phyloP scores from a whole-genome alignment of 2,888 invertebrate genomes.

The Dexiosoma caninum region DNA sequence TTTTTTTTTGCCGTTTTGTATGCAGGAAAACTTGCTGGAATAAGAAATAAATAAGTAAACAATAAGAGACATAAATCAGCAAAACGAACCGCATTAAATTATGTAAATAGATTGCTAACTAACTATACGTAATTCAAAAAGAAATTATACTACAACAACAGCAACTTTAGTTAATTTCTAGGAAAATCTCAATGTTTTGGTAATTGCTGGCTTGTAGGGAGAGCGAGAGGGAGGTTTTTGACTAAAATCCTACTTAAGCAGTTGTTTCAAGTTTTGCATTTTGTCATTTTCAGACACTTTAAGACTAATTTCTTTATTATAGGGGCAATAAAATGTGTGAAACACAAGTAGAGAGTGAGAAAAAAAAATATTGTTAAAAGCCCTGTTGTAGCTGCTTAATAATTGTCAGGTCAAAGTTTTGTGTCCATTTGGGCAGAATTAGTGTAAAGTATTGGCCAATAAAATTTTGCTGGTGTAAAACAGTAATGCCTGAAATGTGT shows the following conservation, averaged over 20 bases:
- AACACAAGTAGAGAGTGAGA: background rate
- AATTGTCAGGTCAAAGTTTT: background rate
- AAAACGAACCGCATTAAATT: constrained; percentile 17
- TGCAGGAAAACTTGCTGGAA: background rate
- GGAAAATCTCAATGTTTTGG: background rate
- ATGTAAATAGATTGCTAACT: background rate
- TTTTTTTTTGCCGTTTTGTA: no score
- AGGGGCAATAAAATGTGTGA: background rate
- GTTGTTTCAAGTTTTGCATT: constrained; percentile 22
- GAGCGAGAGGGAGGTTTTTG: background rate
- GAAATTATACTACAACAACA: background rate
- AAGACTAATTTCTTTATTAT: background rate
- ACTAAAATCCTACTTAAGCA: constrained; percentile 35
- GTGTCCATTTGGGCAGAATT: background rate
- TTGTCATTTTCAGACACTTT: constrained; percentile 25
- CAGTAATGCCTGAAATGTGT: background rate
- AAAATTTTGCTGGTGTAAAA: background rate
- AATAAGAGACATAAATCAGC: background rate
- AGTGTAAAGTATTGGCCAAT: background rate
- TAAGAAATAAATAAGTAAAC: background rate
- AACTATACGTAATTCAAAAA: background rate
- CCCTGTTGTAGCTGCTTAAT: background rate
- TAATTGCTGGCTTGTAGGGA: background rate
- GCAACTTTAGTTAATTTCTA: background rate
- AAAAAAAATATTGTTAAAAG: background rate